These are phyloP conservation scores for Pygoscelis adeliae DNA, from an alignment of 2,113 vertebrate genomes.

Conservation along the genomic window DNA sequence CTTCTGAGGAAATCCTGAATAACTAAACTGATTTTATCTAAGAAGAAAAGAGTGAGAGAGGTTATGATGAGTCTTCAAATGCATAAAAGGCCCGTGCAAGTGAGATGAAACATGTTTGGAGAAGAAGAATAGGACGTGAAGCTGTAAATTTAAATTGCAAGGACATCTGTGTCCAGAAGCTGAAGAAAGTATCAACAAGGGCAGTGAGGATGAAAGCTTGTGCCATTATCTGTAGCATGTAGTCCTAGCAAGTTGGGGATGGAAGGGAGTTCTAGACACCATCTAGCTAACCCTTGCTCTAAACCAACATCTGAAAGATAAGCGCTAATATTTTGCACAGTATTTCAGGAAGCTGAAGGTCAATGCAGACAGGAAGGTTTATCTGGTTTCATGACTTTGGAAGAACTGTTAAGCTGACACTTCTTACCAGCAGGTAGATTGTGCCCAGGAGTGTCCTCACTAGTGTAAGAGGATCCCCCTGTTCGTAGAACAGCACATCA, in stretches of 20 bases:
- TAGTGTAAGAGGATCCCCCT: neutral
- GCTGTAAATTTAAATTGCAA: neutral
- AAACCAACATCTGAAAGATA: neutral
- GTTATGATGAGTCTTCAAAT: neutral
- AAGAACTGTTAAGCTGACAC: neutral
- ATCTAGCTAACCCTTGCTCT: neutral
- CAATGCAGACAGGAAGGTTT: neutral
- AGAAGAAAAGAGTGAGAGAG: neutral
- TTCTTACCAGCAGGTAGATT: neutral
- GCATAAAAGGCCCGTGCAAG: neutral
- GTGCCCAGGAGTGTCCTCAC: neutral
- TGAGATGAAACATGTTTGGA: neutral
- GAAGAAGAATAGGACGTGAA: neutral
- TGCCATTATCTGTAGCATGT: neutral
- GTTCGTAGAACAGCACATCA: neutral
- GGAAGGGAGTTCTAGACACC: neutral
- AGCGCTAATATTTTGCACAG: neutral
- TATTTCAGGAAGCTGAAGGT: neutral
- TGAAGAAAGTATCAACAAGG: neutral
- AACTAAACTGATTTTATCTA: neutral
- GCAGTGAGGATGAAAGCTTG: neutral
- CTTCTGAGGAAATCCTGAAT: neutral
- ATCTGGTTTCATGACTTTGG: neutral
- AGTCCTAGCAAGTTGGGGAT: neutral
- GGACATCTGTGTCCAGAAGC: neutral